Evolutionary conservation across 2,113 vertebrate genomes (phyloP).

Genomic region (Triplophysa rosa): DNA sequence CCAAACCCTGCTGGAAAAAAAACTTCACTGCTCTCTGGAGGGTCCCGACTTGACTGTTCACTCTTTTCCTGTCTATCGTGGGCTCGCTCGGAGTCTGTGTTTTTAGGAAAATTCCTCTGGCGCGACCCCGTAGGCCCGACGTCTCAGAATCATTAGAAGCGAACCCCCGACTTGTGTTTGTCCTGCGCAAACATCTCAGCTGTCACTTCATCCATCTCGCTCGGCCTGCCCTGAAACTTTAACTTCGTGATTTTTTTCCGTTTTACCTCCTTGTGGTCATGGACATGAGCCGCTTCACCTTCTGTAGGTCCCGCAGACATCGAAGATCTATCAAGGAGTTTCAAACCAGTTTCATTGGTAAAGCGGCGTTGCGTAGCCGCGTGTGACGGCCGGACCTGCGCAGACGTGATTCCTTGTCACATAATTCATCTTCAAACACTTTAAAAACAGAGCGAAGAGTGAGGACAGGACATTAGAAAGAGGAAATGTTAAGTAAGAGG

Average conservation of each 20-base stretch:
- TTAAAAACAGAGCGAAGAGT: conserved; percentile 6
- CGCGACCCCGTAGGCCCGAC: conserved; percentile 61
- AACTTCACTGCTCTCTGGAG: conserved; percentile 67
- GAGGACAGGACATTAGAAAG: conserved; percentile 13
- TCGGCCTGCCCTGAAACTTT: conserved; percentile 56
- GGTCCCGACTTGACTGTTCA: conserved; percentile 63
- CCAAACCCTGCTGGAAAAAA: conserved; percentile 59
- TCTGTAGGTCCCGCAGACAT: conserved; percentile 37
- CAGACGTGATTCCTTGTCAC: conserved; percentile 31
- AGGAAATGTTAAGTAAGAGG: neutral
- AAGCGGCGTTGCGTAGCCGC: conserved; percentile 35
- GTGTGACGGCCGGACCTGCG: conserved; percentile 29
- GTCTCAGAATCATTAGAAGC: conserved; percentile 67
- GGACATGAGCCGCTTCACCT: conserved; percentile 45
- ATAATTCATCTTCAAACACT: conserved; percentile 43
- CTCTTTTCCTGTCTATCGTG: conserved; percentile 69
- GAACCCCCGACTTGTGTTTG: conserved; percentile 69
- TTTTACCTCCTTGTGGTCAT: conserved; percentile 37
- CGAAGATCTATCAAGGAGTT: conserved; percentile 52
- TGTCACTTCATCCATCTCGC: conserved; percentile 69
- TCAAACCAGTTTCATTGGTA: conserved; percentile 37
- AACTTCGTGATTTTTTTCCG: conserved; percentile 33
- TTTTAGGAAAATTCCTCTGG: conserved; percentile 73
- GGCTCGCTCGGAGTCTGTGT: conserved; percentile 63
- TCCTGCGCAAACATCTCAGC: conserved; percentile 70